Percentiles rank a stretch among this genome's conserved stretches.
phyloP scores from a whole-genome alignment of 2,113 vertebrate species.

The Morphnarchus princeps region DNA sequence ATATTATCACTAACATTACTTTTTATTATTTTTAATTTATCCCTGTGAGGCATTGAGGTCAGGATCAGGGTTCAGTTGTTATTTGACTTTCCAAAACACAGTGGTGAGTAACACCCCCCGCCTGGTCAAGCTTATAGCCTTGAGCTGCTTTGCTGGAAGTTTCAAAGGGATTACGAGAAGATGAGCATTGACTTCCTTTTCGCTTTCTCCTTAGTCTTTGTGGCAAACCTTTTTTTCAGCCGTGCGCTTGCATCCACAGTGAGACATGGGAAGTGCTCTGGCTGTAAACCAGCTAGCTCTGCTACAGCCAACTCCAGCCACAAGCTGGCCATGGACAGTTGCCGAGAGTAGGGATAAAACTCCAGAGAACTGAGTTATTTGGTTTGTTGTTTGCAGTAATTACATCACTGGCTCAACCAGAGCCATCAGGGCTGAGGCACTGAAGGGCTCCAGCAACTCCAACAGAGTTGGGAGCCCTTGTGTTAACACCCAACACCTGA shows the following conservation, averaged over 20 bases:
- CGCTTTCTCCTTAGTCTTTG: neutral
- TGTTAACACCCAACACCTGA: no score
- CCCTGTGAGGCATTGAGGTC: neutral
- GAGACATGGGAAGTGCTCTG: neutral
- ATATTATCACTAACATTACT: neutral
- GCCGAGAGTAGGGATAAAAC: neutral
- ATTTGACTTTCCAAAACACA: neutral
- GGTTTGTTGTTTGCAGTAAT: neutral
- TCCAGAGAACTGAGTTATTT: neutral
- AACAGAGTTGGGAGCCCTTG: neutral
- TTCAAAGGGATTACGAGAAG: neutral
- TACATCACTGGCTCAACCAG: neutral
- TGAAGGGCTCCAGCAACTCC: neutral
- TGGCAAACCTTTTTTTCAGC: neutral
- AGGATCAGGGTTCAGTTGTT: neutral
- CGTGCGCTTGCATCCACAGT: neutral
- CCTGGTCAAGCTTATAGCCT: neutral
- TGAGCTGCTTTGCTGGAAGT: neutral
- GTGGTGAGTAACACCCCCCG: neutral
- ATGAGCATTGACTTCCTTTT: neutral
- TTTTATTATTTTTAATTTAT: neutral
- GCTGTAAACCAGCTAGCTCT: neutral
- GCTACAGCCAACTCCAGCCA: neutral
- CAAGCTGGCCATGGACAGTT: neutral
- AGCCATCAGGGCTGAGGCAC: neutral